These are phyloP conservation scores for Agrochola macilenta DNA, from an alignment of 2,888 invertebrate species.

Conservation along the genomic window DNA sequence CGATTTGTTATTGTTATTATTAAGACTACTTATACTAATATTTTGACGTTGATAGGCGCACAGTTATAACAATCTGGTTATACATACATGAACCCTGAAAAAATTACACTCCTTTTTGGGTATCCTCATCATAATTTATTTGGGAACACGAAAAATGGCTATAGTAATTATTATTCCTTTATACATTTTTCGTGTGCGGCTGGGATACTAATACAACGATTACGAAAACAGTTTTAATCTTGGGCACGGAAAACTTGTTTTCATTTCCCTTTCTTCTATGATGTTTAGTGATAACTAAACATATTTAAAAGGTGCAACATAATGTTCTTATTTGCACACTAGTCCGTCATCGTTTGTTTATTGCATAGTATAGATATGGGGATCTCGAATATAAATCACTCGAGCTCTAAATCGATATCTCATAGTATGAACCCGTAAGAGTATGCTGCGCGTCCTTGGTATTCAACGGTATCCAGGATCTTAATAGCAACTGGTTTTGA, in stretches of 20 bases:
- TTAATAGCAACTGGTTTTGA: slow-evolving; percentile 88
- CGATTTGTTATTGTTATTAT: too few species aligned
- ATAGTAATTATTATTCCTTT: too few species aligned
- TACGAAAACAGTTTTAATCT: neutral
- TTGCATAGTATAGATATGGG: neutral
- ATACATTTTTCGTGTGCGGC: too few species aligned
- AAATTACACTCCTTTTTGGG: too few species aligned
- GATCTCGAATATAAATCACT: slow-evolving; percentile 30
- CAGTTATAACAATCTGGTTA: too few species aligned
- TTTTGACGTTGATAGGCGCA: too few species aligned
- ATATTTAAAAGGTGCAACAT: too few species aligned
- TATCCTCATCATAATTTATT: neutral
- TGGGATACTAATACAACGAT: neutral
- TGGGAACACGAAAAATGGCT: neutral
- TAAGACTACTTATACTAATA: too few species aligned
- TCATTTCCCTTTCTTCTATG: too few species aligned
- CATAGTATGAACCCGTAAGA: slow-evolving; percentile 61
- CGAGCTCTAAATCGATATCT: slow-evolving; percentile 46
- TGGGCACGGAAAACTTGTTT: too few species aligned
- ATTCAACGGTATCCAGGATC: slow-evolving; percentile 85
- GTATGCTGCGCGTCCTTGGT: slow-evolving; percentile 80
- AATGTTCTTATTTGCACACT: neutral
- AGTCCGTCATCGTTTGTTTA: neutral
- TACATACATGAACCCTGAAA: too few species aligned
- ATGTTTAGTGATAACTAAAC: too few species aligned